phyloP scores from a whole-genome alignment of 2,797 vertebrate species.

The Oreonectes daqikongensis region DNA sequence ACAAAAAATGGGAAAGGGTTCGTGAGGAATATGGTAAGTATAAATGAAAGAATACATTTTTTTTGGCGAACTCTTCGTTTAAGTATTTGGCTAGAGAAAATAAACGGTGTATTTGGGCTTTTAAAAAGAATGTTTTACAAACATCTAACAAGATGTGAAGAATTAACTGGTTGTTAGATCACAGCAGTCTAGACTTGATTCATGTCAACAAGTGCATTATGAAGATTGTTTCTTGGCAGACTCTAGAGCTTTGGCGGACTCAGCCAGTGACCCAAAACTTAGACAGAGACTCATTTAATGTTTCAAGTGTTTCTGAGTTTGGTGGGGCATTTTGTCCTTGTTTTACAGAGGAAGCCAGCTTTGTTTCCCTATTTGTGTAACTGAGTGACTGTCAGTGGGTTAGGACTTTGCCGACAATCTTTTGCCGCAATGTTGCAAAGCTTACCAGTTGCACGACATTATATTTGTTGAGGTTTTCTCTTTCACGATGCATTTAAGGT shows the following conservation, averaged over 20 bases:
- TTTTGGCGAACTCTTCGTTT: background rate
- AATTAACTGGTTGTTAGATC: background rate
- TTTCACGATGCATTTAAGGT: conserved; percentile 8
- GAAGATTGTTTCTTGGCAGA: background rate
- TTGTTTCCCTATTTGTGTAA: background rate
- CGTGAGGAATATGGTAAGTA: background rate
- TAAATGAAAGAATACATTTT: background rate
- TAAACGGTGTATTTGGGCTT: background rate
- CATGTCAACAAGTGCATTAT: conserved; percentile 1
- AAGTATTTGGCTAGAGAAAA: background rate
- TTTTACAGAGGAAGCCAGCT: background rate
- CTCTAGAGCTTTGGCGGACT: background rate
- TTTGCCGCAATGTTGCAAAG: conserved; percentile 7
- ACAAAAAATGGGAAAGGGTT: background rate
- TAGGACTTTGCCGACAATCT: background rate
- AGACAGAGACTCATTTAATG: background rate
- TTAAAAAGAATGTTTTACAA: background rate
- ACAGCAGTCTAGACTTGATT: background rate
- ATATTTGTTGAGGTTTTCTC: background rate
- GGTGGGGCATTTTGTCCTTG: background rate
- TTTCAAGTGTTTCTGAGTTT: background rate
- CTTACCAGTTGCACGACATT: background rate
- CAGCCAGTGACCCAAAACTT: background rate
- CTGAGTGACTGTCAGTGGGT: background rate
- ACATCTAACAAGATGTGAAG: background rate